Evolutionary conservation across 1,140 invertebrate species (phyloP), one percentile per base, ranked within the genome.

Genomic region (Drosophila nannoptera): DNA sequence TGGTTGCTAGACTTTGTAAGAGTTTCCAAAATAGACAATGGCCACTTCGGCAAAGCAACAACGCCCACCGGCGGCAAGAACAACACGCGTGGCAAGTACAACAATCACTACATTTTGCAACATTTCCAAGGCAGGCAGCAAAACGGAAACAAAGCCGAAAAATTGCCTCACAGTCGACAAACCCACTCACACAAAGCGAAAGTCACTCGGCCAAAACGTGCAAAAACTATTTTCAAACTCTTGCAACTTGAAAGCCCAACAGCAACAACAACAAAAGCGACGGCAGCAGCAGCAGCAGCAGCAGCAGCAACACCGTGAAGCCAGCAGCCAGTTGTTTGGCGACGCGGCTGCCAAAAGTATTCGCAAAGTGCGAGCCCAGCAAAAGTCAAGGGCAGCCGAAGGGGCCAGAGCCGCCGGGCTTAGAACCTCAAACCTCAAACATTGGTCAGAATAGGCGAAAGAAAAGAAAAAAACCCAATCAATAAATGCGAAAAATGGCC

Each of bases 301-400:
- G 9, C 35, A 58, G 33, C 11, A 12, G 12, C n/a, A 45, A 46
- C 0, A 46, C 11, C n/a, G n/a, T 2, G 22, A 32, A 45, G 52
- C 49, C 36, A 38, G 33, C 29, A 35, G 40, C 45, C 59, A 72
- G 55, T 76, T 75, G 69, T 67, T 67, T 83, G 78, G 72, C 78
- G 77, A 73, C 77, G 76, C 78, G 75, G 75, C 72, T 82, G 78
- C 78, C 78, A 82, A 82, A 82, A 84, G 78, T 82, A 70, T 82
- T 82, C 64, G 64, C 72, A 82, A 82, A 78, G 78, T 83, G 72
- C 71, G 78, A 73, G 78, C 72, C 78, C 72, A 71, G 75, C 78
- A 82, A 82, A 82, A 82, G 78, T 82, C 78, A 82, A 82, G 78
- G 78, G 63, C 78, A 82, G 48, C 72, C 63, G 62, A 63, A 69